phyloP scores from a whole-genome alignment of 2,888 invertebrate genomes.

The Scaptomyza tumidula region DNA sequence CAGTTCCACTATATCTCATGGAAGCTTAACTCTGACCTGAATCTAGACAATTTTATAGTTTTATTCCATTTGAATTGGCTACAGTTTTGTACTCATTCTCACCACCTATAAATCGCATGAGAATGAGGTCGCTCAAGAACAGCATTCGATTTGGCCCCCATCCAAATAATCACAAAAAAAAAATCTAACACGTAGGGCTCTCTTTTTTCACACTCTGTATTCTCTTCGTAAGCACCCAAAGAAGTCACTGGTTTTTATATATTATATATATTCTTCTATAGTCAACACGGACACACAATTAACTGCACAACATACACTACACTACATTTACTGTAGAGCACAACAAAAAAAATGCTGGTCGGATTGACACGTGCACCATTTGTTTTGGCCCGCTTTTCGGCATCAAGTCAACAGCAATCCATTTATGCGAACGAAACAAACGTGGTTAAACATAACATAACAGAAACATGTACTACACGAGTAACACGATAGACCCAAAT shows the following conservation, averaged over 20 bases:
- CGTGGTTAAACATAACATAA: constrained; percentile 54
- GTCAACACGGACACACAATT: constrained; percentile 6
- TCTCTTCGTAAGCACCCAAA: constrained; percentile 27
- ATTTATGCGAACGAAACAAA: constrained; percentile 61
- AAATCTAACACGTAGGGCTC: not conserved
- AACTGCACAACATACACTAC: constrained; percentile 32
- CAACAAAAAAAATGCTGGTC: constrained; percentile 30
- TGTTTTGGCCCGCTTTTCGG: constrained; percentile 42
- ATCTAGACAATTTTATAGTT: constrained; percentile 24
- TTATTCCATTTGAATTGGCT: constrained; percentile 39
- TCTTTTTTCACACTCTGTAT: constrained; percentile 11
- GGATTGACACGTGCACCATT: constrained; percentile 47
- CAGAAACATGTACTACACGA: constrained; percentile 45
- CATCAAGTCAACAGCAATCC: constrained; percentile 62
- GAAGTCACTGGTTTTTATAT: constrained; percentile 5
- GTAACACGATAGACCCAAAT: constrained; percentile 34
- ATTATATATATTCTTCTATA: not conserved
- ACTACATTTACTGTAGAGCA: constrained; percentile 30
- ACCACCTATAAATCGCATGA: constrained; percentile 23
- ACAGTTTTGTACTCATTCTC: constrained; percentile 32
- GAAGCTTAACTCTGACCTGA: constrained; percentile 21
- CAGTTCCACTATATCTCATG: constrained; percentile 1
- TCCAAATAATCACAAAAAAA: constrained; percentile 6
- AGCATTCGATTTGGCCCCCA: constrained; percentile 44
- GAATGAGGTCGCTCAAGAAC: constrained; percentile 38